Evolutionary conservation across 2,888 invertebrate genomes (phyloP).

Genomic region (Branchellion lobata): DNA sequence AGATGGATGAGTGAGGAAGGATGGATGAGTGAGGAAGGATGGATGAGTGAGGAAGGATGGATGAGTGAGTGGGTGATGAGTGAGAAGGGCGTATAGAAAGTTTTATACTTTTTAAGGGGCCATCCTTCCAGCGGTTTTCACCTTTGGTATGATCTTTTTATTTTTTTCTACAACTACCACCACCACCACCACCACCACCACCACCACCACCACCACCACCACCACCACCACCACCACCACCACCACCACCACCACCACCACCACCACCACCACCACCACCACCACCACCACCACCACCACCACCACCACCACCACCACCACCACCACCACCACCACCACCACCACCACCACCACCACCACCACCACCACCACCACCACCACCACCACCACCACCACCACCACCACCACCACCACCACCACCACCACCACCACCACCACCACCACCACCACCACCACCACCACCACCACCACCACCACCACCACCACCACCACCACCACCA

Average conservation of each 20-base stretch:
- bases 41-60: no score
- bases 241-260: neutral
- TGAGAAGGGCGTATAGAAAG: no score
- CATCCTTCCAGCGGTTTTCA: no score
- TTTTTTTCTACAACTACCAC: neutral
- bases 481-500: conserved; percentile 7
- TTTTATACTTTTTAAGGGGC: no score
- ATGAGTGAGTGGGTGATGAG: no score
- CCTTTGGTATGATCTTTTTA: no score
- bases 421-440: neutral
- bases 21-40: no score
- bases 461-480: conserved; percentile 7
- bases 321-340: neutral
- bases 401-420: neutral
- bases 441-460: conserved; percentile 7
- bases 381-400: neutral
- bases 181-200: conserved; percentile 14
- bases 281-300: conserved; percentile 35
- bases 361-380: neutral
- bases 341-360: neutral
- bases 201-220: conserved; percentile 4
- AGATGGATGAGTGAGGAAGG: no score
- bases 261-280: conserved; percentile 14
- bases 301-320: conserved; percentile 5
- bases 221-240: neutral